Conservation (phyloP, 2,888 invertebrate species). For the Xanthostigma xanthostigma region DNA sequence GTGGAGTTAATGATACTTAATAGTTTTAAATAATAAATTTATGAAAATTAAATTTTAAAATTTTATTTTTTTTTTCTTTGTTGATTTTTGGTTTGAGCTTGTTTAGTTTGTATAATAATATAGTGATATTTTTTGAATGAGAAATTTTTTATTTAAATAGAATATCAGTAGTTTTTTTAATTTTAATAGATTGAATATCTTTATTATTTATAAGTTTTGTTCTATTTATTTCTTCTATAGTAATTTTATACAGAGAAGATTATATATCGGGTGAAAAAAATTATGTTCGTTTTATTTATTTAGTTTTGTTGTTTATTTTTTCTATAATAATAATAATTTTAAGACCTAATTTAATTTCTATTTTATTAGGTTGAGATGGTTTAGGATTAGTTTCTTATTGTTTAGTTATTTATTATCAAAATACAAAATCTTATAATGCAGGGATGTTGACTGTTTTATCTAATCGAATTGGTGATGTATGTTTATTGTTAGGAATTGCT, state of each 20-base stretch:
- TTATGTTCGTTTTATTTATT: constrained; percentile 46
- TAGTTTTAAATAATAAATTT: constrained; percentile 31
- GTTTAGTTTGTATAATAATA: constrained; percentile 33
- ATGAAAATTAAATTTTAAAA: constrained; percentile 33
- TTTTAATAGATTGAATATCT: constrained; percentile 49
- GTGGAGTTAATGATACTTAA: constrained; percentile 46
- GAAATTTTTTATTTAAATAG: constrained; percentile 37
- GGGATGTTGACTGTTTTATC: constrained; percentile 56
- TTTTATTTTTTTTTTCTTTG: constrained; percentile 29
- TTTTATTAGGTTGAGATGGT: constrained; percentile 60
- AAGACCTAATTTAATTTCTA: constrained; percentile 51
- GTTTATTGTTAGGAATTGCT: constrained; percentile 43
- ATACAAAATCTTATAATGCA: constrained; percentile 49
- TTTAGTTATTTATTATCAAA: constrained; percentile 58
- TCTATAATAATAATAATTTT: constrained; percentile 54
- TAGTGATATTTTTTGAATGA: constrained; percentile 36
- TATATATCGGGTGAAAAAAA: constrained; percentile 44
- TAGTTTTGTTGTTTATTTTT: constrained; percentile 48
- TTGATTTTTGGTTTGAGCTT: constrained; percentile 25
- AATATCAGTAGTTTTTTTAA: constrained; percentile 31
- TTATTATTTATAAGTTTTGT: constrained; percentile 48
- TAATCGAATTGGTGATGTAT: constrained; percentile 60
- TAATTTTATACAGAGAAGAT: constrained; percentile 45
- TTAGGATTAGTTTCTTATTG: constrained; percentile 57
- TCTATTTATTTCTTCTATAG: constrained; percentile 47